Conservation (phyloP, 2,113 vertebrate genomes). For the Onychostruthus taczanowskii region DNA sequence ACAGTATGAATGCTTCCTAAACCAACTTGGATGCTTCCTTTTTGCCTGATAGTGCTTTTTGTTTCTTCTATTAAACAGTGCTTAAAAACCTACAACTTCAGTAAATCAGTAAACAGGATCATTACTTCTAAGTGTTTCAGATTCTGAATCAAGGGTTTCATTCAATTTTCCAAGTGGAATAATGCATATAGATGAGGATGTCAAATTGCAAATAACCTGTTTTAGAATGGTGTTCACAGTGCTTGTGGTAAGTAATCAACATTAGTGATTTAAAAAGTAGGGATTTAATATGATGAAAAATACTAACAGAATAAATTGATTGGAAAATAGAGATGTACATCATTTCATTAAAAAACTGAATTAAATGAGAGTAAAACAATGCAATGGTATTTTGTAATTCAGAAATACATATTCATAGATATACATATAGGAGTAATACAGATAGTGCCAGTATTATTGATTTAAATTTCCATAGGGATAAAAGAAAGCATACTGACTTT, state of each 20-base stretch:
- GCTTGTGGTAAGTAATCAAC: conserved; percentile 75
- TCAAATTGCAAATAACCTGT: conserved; percentile 76
- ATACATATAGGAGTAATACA: background rate
- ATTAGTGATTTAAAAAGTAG: conserved; percentile 74
- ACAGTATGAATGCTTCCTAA: conserved; percentile 40
- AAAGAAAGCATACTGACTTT: conserved; percentile 45
- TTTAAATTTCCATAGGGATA: conserved; percentile 51
- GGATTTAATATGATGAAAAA: conserved; percentile 73
- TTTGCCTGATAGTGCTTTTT: conserved; percentile 62
- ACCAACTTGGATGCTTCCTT: conserved; percentile 52
- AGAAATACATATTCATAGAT: background rate
- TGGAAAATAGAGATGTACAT: conserved; percentile 58
- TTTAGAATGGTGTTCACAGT: conserved; percentile 62
- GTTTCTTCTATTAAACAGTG: conserved; percentile 70
- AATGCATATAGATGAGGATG: conserved; percentile 75
- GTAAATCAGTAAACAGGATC: conserved; percentile 75
- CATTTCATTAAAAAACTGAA: conserved; percentile 52
- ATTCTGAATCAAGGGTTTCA: conserved; percentile 73
- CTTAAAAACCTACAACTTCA: conserved; percentile 73
- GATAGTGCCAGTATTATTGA: conserved; percentile 54
- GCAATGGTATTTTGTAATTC: conserved; percentile 21
- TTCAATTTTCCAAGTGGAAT: conserved; percentile 77
- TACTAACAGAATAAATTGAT: conserved; percentile 71
- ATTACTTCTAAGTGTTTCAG: conserved; percentile 75
- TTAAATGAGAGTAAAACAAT: conserved; percentile 43